Base-by-base conservation (phyloP, 2,888 invertebrate species). In the Acleris cristana region DNA sequence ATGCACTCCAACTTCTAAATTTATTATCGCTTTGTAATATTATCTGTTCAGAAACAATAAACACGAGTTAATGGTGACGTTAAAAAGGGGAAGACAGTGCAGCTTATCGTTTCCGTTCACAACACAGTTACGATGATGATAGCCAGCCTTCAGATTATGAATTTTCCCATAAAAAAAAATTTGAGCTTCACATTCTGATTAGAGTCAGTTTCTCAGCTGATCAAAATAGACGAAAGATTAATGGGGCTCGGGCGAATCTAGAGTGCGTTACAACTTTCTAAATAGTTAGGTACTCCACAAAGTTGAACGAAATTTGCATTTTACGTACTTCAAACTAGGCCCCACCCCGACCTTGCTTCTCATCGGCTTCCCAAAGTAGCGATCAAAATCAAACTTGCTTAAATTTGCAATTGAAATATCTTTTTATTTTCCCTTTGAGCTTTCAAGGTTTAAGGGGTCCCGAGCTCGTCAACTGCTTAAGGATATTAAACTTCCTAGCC, bases 341-440 rank as follows among this genome's bases (percentile, higher is more conserved):
- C 73, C 65, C 70, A 71, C 64, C 69, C 69, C 76, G 73, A 77
- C 73, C 78, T 78, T 81, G 81, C 82, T 80, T 76, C 77, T 75
- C 79, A 73, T 77, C 76, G 79, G 74, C 76, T 76, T 77, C 76
- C 76, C 79, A 70, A 79, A 84, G 82, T 78, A 81, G 78, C 85
- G 81, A 85, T 86, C 85, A 82, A 84, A 85, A 85, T 83, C 82
- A 84, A 87, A 86, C 82, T 84, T 84, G 77, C 73, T 74, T 76
- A 76, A 83, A 82, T 84, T 85, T 84, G 83, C 84, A 84, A 84
- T 82, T 84, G 84, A 79, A 88, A 88, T 88, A 79, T 79, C 80
- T 85, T 87, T 87, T 86, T 87, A 87, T 87, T 86, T 85, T 80
- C 82, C 82, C 83, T 87, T 85, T 83, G 83, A 85, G 83, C 82